These are phyloP conservation scores for Bos taurus DNA, from an alignment of 2,113 vertebrate genomes.

Conservation along the genomic window DNA sequence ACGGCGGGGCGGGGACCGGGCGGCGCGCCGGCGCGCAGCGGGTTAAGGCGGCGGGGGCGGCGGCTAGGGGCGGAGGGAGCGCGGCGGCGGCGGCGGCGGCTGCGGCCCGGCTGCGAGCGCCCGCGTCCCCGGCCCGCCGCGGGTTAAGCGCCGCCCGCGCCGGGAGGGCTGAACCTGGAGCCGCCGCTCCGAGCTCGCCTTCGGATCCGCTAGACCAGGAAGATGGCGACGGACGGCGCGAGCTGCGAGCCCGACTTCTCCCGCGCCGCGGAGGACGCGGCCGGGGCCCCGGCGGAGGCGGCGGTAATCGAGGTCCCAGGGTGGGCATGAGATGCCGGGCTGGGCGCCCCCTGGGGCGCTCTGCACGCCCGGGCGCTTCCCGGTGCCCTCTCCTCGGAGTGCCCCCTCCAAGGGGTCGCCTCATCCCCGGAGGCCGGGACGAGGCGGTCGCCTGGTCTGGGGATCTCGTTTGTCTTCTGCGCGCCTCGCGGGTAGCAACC, in stretches of 20 bases:
- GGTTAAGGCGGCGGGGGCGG: background rate
- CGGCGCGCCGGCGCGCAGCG: background rate
- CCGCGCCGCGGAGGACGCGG: constrained; percentile 60
- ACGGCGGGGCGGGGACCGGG: background rate
- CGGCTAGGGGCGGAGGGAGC: constrained; percentile 19
- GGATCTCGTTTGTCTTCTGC: background rate
- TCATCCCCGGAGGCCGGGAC: background rate
- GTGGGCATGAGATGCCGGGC: background rate
- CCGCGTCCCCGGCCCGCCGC: constrained; percentile 58
- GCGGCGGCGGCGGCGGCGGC: background rate
- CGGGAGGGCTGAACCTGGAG: constrained; percentile 42
- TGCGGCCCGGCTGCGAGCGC: background rate
- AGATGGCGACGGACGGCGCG: constrained; percentile 83
- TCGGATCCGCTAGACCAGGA: constrained; percentile 75
- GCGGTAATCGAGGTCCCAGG: constrained; percentile 68
- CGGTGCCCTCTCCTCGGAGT: background rate
- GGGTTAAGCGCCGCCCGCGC: constrained; percentile 73
- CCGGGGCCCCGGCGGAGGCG: constrained; percentile 58
- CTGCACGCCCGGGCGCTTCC: background rate
- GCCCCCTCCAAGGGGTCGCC: background rate
- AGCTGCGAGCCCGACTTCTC: constrained; percentile 78
- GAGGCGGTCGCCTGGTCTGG: background rate
- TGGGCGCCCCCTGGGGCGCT: background rate
- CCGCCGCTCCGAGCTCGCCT: constrained; percentile 66
- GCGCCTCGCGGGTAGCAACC: background rate